Base-by-base conservation (phyloP, 64 coral and sea anemone species). In the Anthopleura sola region DNA sequence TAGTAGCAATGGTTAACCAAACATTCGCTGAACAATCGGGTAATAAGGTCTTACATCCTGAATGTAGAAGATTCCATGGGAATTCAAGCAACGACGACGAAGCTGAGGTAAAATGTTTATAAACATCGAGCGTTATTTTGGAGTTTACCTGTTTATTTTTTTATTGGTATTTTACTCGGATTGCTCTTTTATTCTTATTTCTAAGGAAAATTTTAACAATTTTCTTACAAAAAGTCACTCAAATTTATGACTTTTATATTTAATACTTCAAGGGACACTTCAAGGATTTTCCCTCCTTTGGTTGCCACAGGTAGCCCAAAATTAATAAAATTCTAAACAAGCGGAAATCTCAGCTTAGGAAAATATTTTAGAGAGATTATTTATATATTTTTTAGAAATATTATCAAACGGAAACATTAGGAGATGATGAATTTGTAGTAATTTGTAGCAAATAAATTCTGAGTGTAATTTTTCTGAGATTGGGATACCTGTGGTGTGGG, bases 1-100 rank as follows among this genome's bases (percentile, higher is more conserved):
- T 91, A n/a, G 89, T 91, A n/a, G 89, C 89, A 5, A 91, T 91
- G 89, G 89, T 91, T 54, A 91, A 91, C 7, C 85, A 84, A 13
- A 91, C 89, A 51, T 91, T 86, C 19, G 83, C 89, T 11, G 77
- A 86, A 39, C 68, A 86, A 34, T 28, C 84, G 4, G 58, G 74
- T 28, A 46, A 68, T 34, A 60, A 23, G 6, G 37, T 83, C 15
- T 10, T 56, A 28, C 24, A 32, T 1, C 82, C 82, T 16, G 82
- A 83, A 60, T 83, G 82, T 60, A 28, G 51, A 19, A 20, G 5
- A 38, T 36, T 24, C 32, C 49, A 60, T 38, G 46, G 82, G 28
- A 79, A 79, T 47, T 44, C 76, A 3, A 79, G 37, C 21, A 19
- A 79, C 17, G 76, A 78, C 33, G 75, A 77, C 4, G 19, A 47